Evolutionary conservation across 2,888 invertebrate genomes (phyloP).

Genomic region (Cataglyphis cursor): DNA sequence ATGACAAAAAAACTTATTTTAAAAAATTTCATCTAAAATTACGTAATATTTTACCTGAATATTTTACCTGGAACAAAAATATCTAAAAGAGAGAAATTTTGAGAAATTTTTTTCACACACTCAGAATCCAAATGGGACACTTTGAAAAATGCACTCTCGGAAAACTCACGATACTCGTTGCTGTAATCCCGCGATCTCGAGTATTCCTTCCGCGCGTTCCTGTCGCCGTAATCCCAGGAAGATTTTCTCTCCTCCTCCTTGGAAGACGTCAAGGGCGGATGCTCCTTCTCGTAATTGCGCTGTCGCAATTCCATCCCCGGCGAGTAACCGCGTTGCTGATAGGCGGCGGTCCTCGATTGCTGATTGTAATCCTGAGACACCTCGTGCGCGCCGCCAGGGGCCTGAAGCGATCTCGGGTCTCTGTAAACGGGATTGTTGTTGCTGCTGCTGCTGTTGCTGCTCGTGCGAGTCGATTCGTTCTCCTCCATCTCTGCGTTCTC

Average conservation of each 20-base stretch:
- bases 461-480: slow-evolving; percentile 71
- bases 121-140: neutral
- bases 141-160: neutral
- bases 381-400: slow-evolving; percentile 72
- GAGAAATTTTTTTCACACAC: neutral
- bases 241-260: slow-evolving; percentile 77
- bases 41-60: neutral
- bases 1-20: too few species aligned
- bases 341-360: slow-evolving; percentile 65
- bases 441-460: slow-evolving; percentile 65
- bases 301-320: slow-evolving; percentile 71
- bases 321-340: slow-evolving; percentile 72
- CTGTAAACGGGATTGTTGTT: slow-evolving; percentile 75
- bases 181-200: slow-evolving; percentile 65
- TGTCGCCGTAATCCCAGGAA: slow-evolving; percentile 78
- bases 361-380: slow-evolving; percentile 75
- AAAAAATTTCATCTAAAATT: neutral
- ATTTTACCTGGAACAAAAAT: neutral
- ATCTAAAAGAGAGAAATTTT: neutral
- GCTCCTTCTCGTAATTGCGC: slow-evolving; percentile 69
- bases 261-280: slow-evolving; percentile 62
- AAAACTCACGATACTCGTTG: slow-evolving; percentile 77
- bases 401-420: slow-evolving; percentile 77
- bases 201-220: slow-evolving; percentile 71
- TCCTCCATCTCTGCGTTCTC: slow-evolving; percentile 88